Evolutionary conservation across 1,140 invertebrate genomes (phyloP), one percentile per base, ranked within the genome.

Genomic region (Babylonia areolata): DNA sequence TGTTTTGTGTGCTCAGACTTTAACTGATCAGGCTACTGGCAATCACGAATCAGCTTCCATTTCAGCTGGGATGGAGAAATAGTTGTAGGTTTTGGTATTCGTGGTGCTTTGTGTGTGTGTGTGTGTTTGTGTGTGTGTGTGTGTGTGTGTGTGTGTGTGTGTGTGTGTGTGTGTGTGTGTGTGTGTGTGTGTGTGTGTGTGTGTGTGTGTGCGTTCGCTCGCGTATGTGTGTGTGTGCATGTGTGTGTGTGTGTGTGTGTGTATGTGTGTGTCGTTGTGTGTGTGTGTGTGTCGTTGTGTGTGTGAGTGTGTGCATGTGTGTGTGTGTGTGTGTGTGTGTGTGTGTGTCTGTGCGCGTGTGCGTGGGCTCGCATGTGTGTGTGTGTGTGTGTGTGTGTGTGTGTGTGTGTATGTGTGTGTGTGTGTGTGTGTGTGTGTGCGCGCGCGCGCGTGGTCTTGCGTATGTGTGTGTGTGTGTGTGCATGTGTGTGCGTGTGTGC

Each of bases 151-250:
- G 73, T 9, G 73, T 77, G 73, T 3, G 73, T 77, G 73, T 17
- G 73, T 37, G 73, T 37, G 35, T 77, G 73, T 77, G 39, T n/a
- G 73, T 40, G 73, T 37, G 73, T 40, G 33, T 77, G 73, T 37
- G 73, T 77, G 39, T n/a, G 73, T 77, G 35, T 37, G 73, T 35
- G 39, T 17, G 73, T 77, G 73, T 77, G 73, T 77, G 58, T 64
- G 58, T 64, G 58, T 64, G 28, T 28, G 58, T 64, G 58, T 64
- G 58, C 20, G 58, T 28, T 3, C 23, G 58, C 23, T 6, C 23
- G 15, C 23, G 15, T 64, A 3, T 64, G 58, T 64, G 58, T 23
- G 28, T 35, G 73, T 35, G 28, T 35, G 33, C 73, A 28, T 17
- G 33, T 23, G 28, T 77, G 73, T 35, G 39, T 77, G 28, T 28